Conservation (phyloP, 1,140 invertebrate genomes). For the Hylyphantes graminicola region DNA sequence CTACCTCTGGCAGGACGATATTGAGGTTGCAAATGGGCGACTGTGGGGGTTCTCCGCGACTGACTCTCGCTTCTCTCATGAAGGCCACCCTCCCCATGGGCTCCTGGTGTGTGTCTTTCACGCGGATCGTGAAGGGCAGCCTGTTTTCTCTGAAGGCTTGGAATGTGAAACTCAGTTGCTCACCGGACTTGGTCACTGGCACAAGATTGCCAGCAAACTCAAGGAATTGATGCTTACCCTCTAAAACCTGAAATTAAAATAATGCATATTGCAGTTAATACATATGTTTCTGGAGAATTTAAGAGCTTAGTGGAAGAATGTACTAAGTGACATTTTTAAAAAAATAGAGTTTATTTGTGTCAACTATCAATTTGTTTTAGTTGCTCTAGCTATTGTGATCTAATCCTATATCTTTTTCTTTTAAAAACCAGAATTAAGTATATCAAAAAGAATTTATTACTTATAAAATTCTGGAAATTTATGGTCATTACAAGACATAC, state of each 20-base stretch:
- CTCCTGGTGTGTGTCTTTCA: conserved; percentile 92
- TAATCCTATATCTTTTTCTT: no score
- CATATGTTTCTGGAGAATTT: no score
- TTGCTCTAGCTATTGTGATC: no score
- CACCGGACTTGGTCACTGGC: conserved; percentile 97
- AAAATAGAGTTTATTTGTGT: no score
- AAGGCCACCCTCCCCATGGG: conserved; percentile 94
- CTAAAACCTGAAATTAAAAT: conserved; percentile 78
- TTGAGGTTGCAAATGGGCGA: conserved; percentile 96
- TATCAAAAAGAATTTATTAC: no score
- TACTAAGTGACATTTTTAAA: no score
- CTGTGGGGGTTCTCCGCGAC: conserved; percentile 90
- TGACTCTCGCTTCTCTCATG: conserved; percentile 85
- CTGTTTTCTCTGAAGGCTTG: conserved; percentile 97
- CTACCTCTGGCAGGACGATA: conserved; percentile 89
- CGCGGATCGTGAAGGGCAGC: conserved; percentile 93
- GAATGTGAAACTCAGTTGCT: conserved; percentile 96
- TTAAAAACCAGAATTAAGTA: no score
- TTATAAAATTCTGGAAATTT: no score
- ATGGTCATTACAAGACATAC: no score
- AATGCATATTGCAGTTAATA: background rate
- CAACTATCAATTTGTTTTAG: no score
- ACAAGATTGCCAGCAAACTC: conserved; percentile 98
- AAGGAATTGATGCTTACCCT: conserved; percentile 93
- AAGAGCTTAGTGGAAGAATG: no score